phyloP scores from a whole-genome alignment of 92 coral and sea anemone genomes.

The Blastomussa wellsi region DNA sequence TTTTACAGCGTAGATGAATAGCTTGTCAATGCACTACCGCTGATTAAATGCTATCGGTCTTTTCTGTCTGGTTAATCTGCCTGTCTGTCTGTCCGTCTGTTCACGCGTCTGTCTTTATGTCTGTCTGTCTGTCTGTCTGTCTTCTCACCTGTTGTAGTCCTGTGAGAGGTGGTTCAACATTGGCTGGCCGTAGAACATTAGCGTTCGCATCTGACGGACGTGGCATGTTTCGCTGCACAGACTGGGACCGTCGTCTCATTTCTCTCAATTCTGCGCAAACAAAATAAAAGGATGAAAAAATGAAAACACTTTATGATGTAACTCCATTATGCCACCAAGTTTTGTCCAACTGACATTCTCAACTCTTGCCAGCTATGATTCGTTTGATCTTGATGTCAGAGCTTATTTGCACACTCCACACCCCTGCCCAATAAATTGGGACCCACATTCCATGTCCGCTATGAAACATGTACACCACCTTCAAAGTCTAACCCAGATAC shows the following conservation, averaged over 20 bases:
- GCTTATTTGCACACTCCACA: too few relatives aligned
- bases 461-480: too few relatives aligned
- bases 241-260: constrained; percentile 79
- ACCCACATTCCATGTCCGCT: too few relatives aligned
- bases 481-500: too few relatives aligned
- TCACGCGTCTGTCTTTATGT: constrained; percentile 48
- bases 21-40: background rate
- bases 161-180: constrained; percentile 92
- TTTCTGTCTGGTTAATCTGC: background rate
- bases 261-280: constrained; percentile 77
- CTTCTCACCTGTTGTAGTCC: constrained; percentile 82
- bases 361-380: too few relatives aligned
- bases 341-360: too few relatives aligned
- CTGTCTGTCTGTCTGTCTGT: background rate
- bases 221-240: constrained; percentile 92
- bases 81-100: background rate
- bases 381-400: too few relatives aligned
- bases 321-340: too few relatives aligned
- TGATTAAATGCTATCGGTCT: background rate
- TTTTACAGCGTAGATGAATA: background rate
- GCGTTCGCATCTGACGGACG: constrained; percentile 97
- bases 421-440: too few relatives aligned
- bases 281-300: background rate
- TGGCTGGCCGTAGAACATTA: constrained; percentile 80
- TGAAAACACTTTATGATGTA: background rate